Conservation (phyloP, 2,113 vertebrate genomes). For the Lipophrys pholis region DNA sequence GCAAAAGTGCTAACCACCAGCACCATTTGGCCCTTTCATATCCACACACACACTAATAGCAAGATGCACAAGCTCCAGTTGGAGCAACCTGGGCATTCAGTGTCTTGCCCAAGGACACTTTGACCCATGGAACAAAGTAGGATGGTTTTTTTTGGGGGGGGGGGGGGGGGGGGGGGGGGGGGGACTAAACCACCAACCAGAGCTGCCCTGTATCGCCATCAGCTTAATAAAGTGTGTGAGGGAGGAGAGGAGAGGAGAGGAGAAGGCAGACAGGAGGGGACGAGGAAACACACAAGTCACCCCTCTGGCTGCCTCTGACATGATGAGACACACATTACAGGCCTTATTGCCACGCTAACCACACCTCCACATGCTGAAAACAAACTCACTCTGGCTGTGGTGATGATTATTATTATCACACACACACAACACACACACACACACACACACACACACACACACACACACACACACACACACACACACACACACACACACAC, state of each 20-base stretch:
- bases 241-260: neutral
- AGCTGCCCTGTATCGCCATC: too few relatives aligned
- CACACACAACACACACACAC: neutral
- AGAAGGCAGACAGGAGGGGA: too few relatives aligned
- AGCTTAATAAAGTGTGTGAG: neutral
- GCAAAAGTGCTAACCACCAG: too few relatives aligned
- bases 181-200: too few relatives aligned
- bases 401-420: conserved; percentile 18
- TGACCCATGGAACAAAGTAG: too few relatives aligned
- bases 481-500: neutral
- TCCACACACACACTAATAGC: too few relatives aligned
- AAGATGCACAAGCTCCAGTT: too few relatives aligned
- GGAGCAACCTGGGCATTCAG: too few relatives aligned
- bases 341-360: conserved; percentile 40
- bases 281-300: neutral
- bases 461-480: neutral
- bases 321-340: conserved; percentile 16
- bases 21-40: too few relatives aligned
- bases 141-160: too few relatives aligned
- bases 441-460: conserved; percentile 26
- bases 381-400: conserved; percentile 52
- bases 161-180: too few relatives aligned
- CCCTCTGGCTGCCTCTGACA: conserved; percentile 5
- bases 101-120: too few relatives aligned
- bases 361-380: conserved; percentile 55